A percentile compares a stretch with the other conserved stretches of the same genome.
phyloP scores from a whole-genome alignment of 2,888 invertebrate species.

The Drosophila niveifrons region DNA sequence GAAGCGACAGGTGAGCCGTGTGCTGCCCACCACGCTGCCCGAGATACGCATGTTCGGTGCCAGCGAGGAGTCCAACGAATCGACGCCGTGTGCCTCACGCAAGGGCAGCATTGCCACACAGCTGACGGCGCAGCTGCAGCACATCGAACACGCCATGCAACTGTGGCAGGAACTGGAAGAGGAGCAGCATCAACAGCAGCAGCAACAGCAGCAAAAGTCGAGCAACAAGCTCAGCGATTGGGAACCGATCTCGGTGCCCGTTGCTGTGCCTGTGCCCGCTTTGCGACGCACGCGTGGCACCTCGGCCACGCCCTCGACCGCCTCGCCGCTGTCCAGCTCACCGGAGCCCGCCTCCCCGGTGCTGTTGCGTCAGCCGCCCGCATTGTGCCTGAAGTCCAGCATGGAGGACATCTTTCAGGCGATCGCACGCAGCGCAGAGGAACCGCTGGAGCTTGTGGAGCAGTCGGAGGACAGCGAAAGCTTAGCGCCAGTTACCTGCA shows the following conservation, averaged over 20 bases:
- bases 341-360: slow-evolving; percentile 70
- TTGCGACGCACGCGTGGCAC: slow-evolving; percentile 64
- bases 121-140: slow-evolving; percentile 72
- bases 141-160: slow-evolving; percentile 81
- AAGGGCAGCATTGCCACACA: slow-evolving; percentile 64
- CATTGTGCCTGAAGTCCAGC: slow-evolving; percentile 81
- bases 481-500: slow-evolving; percentile 82
- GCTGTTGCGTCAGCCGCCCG: slow-evolving; percentile 67
- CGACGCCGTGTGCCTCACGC: slow-evolving; percentile 61
- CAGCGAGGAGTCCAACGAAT: slow-evolving; percentile 55
- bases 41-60: slow-evolving; percentile 62
- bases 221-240: slow-evolving; percentile 45
- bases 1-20: slow-evolving; percentile 80
- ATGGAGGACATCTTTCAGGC: slow-evolving; percentile 84
- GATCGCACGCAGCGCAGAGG: slow-evolving; percentile 81
- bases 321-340: slow-evolving; percentile 75
- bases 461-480: slow-evolving; percentile 53
- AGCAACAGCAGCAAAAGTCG: slow-evolving; percentile 9
- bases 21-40: slow-evolving; percentile 73
- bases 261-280: slow-evolving; percentile 39
- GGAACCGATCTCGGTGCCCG: slow-evolving; percentile 59
- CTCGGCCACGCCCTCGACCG: slow-evolving; percentile 81
- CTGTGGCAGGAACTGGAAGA: slow-evolving; percentile 76
- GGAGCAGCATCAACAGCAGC: slow-evolving; percentile 34
- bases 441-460: slow-evolving; percentile 28